A percentile compares a stretch with the other conserved stretches of the same genome.
These are phyloP conservation scores for Rhadinocentrus ornatus DNA, from an alignment of 2,797 vertebrate genomes.

Conservation along the genomic window DNA sequence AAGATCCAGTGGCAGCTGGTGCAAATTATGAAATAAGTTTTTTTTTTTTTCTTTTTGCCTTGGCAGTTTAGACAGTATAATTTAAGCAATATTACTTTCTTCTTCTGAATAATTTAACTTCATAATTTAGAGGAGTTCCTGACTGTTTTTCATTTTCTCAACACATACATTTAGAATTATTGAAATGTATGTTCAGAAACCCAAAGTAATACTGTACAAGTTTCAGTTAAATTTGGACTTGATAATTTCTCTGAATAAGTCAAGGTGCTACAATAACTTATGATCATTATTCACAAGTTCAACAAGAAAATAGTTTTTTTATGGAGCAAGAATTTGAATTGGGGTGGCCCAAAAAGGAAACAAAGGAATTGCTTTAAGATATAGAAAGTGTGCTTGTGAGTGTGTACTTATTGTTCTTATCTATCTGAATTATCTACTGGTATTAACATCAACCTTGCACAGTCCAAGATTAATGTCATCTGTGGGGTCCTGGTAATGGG, in stretches of 20 bases:
- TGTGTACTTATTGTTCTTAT: neutral
- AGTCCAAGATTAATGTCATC: neutral
- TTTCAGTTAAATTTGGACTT: slow-evolving; percentile 26
- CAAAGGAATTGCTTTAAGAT: slow-evolving; percentile 2
- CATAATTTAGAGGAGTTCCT: neutral
- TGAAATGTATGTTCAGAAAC: slow-evolving; percentile 5
- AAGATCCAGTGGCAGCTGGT: neutral
- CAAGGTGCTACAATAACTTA: slow-evolving; percentile 13
- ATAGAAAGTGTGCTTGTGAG: neutral
- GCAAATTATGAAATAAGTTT: no score
- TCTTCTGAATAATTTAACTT: neutral
- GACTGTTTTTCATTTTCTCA: slow-evolving; percentile 1
- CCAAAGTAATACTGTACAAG: slow-evolving; percentile 2
- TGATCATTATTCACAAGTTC: slow-evolving; percentile 13
- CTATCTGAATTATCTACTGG: neutral
- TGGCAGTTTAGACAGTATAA: neutral
- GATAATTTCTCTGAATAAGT: slow-evolving; percentile 20
- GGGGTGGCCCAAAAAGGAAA: neutral
- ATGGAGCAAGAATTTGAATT: neutral
- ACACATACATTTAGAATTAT: slow-evolving; percentile 12
- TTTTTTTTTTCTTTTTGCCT: no score
- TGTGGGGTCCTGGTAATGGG: neutral
- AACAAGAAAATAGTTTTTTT: neutral
- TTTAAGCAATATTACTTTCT: neutral
- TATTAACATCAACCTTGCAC: neutral